Evolutionary conservation across 2,797 vertebrate species (phyloP).

Genomic region (Spinus olivaceus): DNA sequence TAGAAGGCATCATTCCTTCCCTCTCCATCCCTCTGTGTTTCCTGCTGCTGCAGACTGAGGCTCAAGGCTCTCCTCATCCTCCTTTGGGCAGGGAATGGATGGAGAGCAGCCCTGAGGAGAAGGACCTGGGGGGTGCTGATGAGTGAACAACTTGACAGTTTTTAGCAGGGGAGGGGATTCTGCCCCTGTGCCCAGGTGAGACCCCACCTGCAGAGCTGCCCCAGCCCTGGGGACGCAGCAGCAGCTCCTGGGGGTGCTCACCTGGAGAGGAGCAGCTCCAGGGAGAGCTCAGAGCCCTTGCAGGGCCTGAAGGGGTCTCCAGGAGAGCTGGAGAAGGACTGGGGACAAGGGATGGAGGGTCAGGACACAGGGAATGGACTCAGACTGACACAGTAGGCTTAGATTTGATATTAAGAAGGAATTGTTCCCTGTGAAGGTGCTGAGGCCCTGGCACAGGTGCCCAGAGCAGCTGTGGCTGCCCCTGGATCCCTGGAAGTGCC

Average conservation of each 20-base stretch:
- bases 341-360: not conserved
- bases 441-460: not conserved
- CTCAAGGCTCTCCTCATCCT: not conserved
- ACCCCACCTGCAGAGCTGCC: not conserved
- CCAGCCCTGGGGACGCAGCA: not conserved
- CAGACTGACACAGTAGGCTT: not conserved
- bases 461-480: not conserved
- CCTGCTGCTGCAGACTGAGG: not conserved
- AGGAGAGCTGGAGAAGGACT: not conserved
- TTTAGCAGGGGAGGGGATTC: no score
- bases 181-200: not conserved
- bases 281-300: not conserved
- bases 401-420: not conserved
- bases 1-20: accelerated
- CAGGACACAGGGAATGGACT: not conserved
- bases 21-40: not conserved
- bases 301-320: not conserved
- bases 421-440: not conserved
- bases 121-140: not conserved
- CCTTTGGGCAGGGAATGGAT: not conserved
- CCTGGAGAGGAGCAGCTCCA: not conserved
- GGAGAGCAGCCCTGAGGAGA: not conserved
- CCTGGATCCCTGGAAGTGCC: not conserved
- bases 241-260: not conserved
- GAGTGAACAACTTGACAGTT: not conserved